Conservation (phyloP, 2,797 vertebrate genomes). For the Fundulus diaphanus region DNA sequence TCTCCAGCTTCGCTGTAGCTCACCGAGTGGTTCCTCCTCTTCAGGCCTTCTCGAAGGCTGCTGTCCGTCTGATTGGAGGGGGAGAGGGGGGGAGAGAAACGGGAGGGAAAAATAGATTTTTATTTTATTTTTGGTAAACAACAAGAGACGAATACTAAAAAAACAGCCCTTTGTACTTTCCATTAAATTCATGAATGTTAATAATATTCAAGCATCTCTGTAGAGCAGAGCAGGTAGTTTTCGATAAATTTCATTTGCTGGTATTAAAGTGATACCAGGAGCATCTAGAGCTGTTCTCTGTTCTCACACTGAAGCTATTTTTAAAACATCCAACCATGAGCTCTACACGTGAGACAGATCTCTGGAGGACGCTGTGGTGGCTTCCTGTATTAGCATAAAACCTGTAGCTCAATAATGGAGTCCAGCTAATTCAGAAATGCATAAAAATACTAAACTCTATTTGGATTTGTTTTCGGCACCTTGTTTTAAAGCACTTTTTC, state of each 20-base stretch:
- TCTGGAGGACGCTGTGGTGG: conserved; percentile 66
- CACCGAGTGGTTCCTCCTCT: conserved; percentile 86
- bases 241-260: conserved; percentile 58
- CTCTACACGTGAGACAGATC: conserved; percentile 72
- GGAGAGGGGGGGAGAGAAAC: conserved; percentile 9
- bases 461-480: conserved; percentile 27
- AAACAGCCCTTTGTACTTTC: neutral
- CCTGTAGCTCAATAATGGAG: conserved; percentile 50
- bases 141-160: neutral
- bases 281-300: conserved; percentile 61
- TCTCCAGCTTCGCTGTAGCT: conserved; percentile 73
- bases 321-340: conserved; percentile 80
- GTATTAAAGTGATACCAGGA: conserved; percentile 64
- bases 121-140: conserved; percentile 3
- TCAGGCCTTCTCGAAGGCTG: conserved; percentile 78
- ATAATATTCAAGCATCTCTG: conserved; percentile 31
- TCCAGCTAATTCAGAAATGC: conserved; percentile 51
- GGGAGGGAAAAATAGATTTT: too few relatives aligned
- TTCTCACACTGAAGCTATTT: conserved; percentile 80
- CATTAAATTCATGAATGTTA: neutral
- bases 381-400: conserved; percentile 78
- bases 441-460: conserved; percentile 37
- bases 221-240: conserved; percentile 63
- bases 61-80: conserved; percentile 68
- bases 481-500: neutral